phyloP scores from a whole-genome alignment of 2,113 vertebrate species.

The Alces alces region DNA sequence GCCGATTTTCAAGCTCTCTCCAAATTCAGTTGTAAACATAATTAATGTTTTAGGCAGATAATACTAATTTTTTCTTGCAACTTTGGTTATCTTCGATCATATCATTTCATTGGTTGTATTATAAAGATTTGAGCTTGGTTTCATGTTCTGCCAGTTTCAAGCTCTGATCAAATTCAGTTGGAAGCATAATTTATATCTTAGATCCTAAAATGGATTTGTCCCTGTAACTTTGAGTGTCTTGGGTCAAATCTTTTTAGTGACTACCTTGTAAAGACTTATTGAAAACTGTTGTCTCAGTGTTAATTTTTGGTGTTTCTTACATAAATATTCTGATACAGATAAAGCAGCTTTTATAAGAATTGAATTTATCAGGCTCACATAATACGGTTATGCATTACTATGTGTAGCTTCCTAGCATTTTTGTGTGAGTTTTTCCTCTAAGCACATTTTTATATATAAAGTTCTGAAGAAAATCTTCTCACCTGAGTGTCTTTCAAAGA shows the following conservation, averaged over 20 bases:
- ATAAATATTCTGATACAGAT: neutral
- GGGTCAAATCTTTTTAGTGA: neutral
- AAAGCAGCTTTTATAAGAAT: neutral
- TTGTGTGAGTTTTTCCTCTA: neutral
- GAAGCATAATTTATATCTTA: neutral
- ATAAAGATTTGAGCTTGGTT: neutral
- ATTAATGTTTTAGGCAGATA: neutral
- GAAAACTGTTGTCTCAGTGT: neutral
- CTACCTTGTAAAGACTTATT: neutral
- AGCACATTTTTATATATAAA: neutral
- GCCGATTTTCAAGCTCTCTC: neutral
- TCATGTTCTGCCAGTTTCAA: neutral
- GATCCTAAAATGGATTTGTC: neutral
- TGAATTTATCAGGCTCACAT: neutral
- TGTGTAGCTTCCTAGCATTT: neutral
- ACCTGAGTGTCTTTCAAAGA: neutral
- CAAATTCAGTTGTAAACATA: neutral
- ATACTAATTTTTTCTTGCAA: neutral
- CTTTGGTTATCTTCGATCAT: neutral
- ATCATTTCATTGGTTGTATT: neutral
- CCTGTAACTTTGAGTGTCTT: neutral
- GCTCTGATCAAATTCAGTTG: neutral
- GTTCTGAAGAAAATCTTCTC: neutral
- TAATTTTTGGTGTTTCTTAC: neutral
- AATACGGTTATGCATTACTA: neutral